A percentile compares a stretch with the other conserved stretches of the same genome.
These are phyloP conservation scores for Pseudomyrmex dendroicus DNA, from an alignment of 1,140 invertebrate genomes.

Conservation along the genomic window DNA sequence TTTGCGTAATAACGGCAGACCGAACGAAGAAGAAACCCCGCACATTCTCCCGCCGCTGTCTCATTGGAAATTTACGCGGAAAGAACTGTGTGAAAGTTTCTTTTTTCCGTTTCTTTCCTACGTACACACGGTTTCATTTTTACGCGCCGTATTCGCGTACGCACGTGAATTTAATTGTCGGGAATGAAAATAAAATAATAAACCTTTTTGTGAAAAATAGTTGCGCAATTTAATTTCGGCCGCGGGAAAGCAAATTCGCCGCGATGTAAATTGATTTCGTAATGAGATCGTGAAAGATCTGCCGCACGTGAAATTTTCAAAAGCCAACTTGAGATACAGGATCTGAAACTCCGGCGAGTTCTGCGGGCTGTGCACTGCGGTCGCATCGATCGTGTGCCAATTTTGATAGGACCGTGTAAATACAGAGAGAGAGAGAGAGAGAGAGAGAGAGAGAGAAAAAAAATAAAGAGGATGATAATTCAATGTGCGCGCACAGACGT, in stretches of 20 bases:
- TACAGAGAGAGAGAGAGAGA: not conserved
- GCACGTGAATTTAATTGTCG: too few relatives aligned
- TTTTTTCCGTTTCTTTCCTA: too few relatives aligned
- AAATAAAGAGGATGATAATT: conserved; percentile 50
- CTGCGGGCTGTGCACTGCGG: conserved; percentile 17
- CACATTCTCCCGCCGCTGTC: too few relatives aligned
- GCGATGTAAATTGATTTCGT: conserved; percentile 19
- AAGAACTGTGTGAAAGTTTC: too few relatives aligned
- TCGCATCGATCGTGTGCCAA: conserved; percentile 47
- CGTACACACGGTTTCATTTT: too few relatives aligned
- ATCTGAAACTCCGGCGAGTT: conserved; percentile 13
- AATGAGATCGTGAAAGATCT: conserved; percentile 1
- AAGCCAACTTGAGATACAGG: not conserved
- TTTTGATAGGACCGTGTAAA: conserved; percentile 41
- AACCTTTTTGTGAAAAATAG: too few relatives aligned
- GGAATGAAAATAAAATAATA: too few relatives aligned
- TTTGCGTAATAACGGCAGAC: not conserved
- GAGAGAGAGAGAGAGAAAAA: too few relatives aligned
- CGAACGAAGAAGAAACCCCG: too few relatives aligned
- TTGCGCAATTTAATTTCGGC: too few relatives aligned
- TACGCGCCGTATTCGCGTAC: too few relatives aligned
- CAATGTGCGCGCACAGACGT: conserved; percentile 25
- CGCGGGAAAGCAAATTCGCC: not conserved
- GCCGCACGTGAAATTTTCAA: conserved; percentile 30
- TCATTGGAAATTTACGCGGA: too few relatives aligned